Conservation (phyloP, 2,888 invertebrate genomes). For the Campoplex capitator region DNA sequence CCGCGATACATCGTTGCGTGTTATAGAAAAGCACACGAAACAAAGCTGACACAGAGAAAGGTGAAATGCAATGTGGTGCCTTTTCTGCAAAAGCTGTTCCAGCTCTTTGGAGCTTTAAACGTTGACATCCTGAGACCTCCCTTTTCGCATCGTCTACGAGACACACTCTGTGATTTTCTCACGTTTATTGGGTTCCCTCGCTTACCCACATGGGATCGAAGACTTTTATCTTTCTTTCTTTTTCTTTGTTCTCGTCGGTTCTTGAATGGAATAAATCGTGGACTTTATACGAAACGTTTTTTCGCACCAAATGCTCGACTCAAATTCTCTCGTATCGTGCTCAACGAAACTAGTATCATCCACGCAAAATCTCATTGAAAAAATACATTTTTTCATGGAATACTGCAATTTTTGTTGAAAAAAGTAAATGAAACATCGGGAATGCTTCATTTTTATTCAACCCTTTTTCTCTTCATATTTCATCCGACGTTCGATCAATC, state of each 20-base stretch:
- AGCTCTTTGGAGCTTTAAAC: not conserved
- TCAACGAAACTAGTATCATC: not conserved
- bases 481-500: not conserved
- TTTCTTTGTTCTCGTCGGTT: not conserved
- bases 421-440: not conserved
- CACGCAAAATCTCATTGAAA: not conserved
- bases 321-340: not conserved
- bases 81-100: not conserved
- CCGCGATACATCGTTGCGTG: not conserved
- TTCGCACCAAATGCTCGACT: not conserved
- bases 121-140: not conserved
- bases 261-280: not conserved
- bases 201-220: not conserved
- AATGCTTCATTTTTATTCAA: not conserved
- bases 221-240: not conserved
- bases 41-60: constrained; percentile 12
- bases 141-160: not conserved
- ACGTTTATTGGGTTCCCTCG: constrained; percentile 35
- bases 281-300: not conserved
- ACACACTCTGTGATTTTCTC: constrained; percentile 29
- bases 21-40: constrained; percentile 13
- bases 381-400: not conserved
- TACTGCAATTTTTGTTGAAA: not conserved
- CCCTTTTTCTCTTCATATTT: not conserved
- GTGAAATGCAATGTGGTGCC: not conserved